Percentiles rank a stretch among this genome's conserved stretches.
These are phyloP conservation scores for Idaea aversata DNA, from an alignment of 2,888 invertebrate species.

Conservation along the genomic window DNA sequence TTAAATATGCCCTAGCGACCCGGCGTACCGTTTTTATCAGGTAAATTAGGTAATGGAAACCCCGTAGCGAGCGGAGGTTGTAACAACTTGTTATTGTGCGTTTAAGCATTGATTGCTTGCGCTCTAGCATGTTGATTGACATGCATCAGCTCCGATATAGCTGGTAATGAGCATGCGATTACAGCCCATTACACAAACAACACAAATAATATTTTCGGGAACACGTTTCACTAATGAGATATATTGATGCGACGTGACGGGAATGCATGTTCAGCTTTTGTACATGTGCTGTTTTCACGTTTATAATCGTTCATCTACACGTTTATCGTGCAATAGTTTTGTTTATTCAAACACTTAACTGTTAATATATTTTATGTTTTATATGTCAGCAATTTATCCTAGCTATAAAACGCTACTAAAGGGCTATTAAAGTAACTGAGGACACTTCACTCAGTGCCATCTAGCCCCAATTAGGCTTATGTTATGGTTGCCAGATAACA, in stretches of 20 bases:
- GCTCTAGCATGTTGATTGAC: conserved; percentile 58
- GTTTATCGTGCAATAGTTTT: not conserved
- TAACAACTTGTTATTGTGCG: conserved; percentile 68
- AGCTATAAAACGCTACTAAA: too few species aligned
- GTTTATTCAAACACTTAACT: not conserved
- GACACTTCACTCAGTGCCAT: too few species aligned
- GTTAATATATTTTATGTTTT: not conserved
- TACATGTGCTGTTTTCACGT: not conserved
- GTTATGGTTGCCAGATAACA: too few species aligned
- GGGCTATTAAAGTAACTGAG: too few species aligned
- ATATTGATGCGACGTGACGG: conserved; percentile 17
- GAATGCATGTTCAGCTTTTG: not conserved
- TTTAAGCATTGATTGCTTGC: conserved; percentile 53
- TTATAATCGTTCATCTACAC: not conserved
- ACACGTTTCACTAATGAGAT: conserved; percentile 49
- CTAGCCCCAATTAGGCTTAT: too few species aligned
- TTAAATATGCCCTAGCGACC: conserved; percentile 58
- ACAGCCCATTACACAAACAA: conserved; percentile 52
- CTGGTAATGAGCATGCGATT: conserved; percentile 65
- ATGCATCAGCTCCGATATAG: conserved; percentile 58
- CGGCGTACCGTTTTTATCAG: conserved; percentile 56
- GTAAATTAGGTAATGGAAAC: conserved; percentile 66
- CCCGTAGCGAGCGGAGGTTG: conserved; percentile 42
- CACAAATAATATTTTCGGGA: conserved; percentile 49
- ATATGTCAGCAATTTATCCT: too few species aligned